Conservation (phyloP, 2,888 invertebrate species). For the Tetanocera ferruginea region DNA sequence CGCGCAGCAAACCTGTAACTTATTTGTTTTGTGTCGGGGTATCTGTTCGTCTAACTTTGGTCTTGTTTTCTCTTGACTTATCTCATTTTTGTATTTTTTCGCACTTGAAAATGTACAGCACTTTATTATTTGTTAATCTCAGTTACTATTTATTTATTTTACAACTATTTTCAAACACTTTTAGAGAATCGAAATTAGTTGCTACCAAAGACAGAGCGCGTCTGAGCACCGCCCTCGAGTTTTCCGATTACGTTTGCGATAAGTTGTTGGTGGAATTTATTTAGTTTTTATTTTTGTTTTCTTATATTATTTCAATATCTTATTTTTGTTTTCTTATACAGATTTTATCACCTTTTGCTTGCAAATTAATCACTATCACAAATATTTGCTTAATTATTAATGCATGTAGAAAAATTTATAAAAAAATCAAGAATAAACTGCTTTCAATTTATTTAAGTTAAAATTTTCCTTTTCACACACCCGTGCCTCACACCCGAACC, state of each 20-base stretch:
- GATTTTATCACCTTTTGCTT: too few species aligned
- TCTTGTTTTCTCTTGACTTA: background rate
- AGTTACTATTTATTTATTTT: constrained; percentile 11
- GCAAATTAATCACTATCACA: constrained; percentile 17
- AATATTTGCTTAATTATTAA: constrained; percentile 16
- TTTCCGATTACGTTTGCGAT: constrained; percentile 31
- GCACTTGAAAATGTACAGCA: background rate
- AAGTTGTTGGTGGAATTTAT: constrained; percentile 5
- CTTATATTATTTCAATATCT: background rate
- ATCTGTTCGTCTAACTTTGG: background rate
- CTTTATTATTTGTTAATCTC: background rate
- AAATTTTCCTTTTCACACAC: background rate
- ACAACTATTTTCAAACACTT: background rate
- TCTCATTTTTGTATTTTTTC: constrained; percentile 1
- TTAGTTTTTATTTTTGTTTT: too few species aligned
- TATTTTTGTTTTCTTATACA: background rate
- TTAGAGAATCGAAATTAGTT: background rate
- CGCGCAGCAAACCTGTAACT: too few species aligned
- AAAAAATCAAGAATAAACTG: background rate
- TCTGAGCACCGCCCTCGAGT: background rate
- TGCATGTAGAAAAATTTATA: background rate
- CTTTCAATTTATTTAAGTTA: background rate
- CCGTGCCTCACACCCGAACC: too few species aligned
- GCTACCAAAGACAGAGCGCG: background rate
- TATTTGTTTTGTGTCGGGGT: background rate